phyloP scores from a whole-genome alignment of 2,888 invertebrate genomes.

The Hypolimnas misippus region DNA sequence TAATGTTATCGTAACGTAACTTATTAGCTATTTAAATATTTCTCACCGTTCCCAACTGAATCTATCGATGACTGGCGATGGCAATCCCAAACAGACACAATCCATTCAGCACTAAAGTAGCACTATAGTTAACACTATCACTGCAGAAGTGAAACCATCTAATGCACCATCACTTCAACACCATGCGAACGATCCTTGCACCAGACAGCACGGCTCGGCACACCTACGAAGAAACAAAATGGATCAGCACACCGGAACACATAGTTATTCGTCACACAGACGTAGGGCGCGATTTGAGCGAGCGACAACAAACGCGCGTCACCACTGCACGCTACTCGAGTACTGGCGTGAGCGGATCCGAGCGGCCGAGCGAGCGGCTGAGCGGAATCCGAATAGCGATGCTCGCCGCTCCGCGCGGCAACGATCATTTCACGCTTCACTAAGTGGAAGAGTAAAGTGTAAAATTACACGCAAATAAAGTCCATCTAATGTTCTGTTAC shows the following conservation, averaged over 20 bases:
- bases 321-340: conserved; percentile 62
- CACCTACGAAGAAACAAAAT: conserved; percentile 76
- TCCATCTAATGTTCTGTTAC: conserved; percentile 44
- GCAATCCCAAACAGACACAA: conserved; percentile 81
- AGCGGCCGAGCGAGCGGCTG: conserved; percentile 40
- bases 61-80: conserved; percentile 77
- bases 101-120: conserved; percentile 76
- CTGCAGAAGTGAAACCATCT: conserved; percentile 73
- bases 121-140: conserved; percentile 79
- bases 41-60: conserved; percentile 80
- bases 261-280: conserved; percentile 51
- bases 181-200: conserved; percentile 68
- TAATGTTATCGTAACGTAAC: conserved; percentile 1
- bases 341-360: conserved; percentile 57
- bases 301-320: conserved; percentile 55
- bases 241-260: conserved; percentile 63
- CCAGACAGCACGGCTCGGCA: conserved; percentile 54
- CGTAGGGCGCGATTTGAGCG: conserved; percentile 44
- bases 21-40: conserved; percentile 38
- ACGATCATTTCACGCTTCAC: conserved; percentile 73
- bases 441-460: conserved; percentile 71
- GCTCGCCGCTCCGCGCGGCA: conserved; percentile 49
- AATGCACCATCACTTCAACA: conserved; percentile 80
- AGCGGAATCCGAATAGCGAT: conserved; percentile 63
- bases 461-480: conserved; percentile 69